Evolutionary conservation across 2,888 invertebrate species (phyloP).

Genomic region (Conchocele bisecta): DNA sequence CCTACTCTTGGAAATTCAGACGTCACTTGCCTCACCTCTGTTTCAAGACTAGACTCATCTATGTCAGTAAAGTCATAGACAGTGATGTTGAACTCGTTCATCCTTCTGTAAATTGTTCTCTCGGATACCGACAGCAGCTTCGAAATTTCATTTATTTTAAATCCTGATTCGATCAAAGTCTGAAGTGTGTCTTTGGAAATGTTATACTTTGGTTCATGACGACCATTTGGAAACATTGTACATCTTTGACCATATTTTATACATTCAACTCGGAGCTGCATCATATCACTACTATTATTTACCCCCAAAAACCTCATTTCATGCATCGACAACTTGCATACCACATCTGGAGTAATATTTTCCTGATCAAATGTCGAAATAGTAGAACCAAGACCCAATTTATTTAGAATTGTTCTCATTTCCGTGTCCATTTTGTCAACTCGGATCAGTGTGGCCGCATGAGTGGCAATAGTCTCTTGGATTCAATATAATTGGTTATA

Average conservation of each 20-base stretch:
- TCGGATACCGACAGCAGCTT: slow-evolving; percentile 28
- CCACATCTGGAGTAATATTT: slow-evolving; percentile 5
- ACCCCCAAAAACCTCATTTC: neutral
- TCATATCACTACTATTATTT: neutral
- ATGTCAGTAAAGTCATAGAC: slow-evolving; percentile 20
- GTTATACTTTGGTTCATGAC: slow-evolving; percentile 10
- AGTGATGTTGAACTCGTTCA: slow-evolving; percentile 13
- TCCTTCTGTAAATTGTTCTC: slow-evolving; percentile 29
- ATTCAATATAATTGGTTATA: no score
- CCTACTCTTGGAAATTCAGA: slow-evolving; percentile 26
- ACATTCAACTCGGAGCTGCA: slow-evolving; percentile 32
- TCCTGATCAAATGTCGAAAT: neutral
- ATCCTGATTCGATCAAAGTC: slow-evolving; percentile 17
- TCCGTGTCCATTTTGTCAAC: neutral
- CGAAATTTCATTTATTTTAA: slow-evolving; percentile 29
- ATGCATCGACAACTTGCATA: slow-evolving; percentile 4
- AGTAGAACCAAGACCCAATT: neutral
- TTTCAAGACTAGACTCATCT: slow-evolving; percentile 17
- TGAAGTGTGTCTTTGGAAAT: slow-evolving; percentile 23
- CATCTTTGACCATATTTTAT: slow-evolving; percentile 34
- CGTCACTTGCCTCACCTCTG: neutral
- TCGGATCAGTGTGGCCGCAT: no score
- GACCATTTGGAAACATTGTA: neutral
- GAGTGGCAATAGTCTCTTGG: no score
- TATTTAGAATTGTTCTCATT: slow-evolving; percentile 3